Conservation (phyloP, 2,888 invertebrate genomes). For the Stegana nigrithorax region DNA sequence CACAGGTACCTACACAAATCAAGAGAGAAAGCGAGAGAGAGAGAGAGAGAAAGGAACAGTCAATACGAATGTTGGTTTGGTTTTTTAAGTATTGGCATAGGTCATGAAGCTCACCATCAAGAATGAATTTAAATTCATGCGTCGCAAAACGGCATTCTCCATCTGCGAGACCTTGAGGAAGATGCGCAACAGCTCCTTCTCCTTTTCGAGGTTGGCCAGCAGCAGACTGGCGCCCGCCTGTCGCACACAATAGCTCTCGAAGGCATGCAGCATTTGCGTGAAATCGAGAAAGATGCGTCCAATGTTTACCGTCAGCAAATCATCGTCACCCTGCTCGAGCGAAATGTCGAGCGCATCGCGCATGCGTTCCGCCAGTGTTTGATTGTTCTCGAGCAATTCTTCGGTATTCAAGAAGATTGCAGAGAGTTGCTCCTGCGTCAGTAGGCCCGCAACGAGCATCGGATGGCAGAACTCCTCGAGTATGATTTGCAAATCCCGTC, state of each 20-base stretch:
- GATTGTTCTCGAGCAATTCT: constrained; percentile 89
- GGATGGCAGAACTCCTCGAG: constrained; percentile 93
- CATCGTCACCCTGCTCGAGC: constrained; percentile 83
- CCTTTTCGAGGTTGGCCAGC: constrained; percentile 91
- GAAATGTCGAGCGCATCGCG: constrained; percentile 89
- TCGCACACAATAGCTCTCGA: constrained; percentile 94
- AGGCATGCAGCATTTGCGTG: constrained; percentile 92
- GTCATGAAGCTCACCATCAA: constrained; percentile 79
- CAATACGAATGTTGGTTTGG: not conserved
- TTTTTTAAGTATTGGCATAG: not conserved
- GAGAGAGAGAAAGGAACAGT: not conserved
- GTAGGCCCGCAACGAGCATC: constrained; percentile 90
- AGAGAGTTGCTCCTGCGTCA: constrained; percentile 90
- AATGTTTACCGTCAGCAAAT: constrained; percentile 88
- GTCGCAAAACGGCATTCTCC: constrained; percentile 91
- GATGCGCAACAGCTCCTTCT: constrained; percentile 92
- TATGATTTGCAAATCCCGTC: constrained; percentile 90
- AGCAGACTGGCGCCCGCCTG: constrained; percentile 91
- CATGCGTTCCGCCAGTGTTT: constrained; percentile 86
- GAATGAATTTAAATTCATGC: constrained; percentile 98
- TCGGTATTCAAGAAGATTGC: constrained; percentile 94
- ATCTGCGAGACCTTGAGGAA: constrained; percentile 96
- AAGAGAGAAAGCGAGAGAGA: not conserved
- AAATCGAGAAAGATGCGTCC: constrained; percentile 92
- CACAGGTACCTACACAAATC: constrained; percentile 81